Base-by-base conservation (phyloP, 2,888 invertebrate genomes). In the Phania funesta region DNA sequence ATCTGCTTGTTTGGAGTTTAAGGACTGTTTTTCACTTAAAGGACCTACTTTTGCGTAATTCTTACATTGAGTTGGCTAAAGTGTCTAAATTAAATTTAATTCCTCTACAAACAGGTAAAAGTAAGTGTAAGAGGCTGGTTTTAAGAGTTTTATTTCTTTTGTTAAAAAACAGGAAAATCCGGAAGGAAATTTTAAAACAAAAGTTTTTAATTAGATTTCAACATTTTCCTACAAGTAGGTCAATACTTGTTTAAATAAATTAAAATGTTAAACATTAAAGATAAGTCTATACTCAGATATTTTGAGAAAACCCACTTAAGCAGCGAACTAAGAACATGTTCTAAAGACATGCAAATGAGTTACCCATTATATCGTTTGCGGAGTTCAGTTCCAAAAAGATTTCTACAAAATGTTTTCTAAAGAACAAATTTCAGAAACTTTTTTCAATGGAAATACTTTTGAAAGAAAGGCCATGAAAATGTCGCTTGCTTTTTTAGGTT, bases 41-140 rank as follows among this genome's bases (percentile, higher is more conserved):
- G 74, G 65, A 78, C 74, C 74, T 73, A 82, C 74, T 74, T 78
- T 74, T 58, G 44, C 35, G 38, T 78, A 67, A 74, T 64, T 82
- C 68, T 65, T 60, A 58, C 58, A 82, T 75, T 60, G 52, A 78
- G 74, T 78, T 82, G 54, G 64, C 70, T 65, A 38, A 70, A 82
- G 78, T 78, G 68, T 78, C 44, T 78, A 64, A 78, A 78, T 78
- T 74, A 74, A 78, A 74, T 78, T 70, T 75, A 74, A 65, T 74
- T 62, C 73, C 44, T 38, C 64, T 46, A 54, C 65, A 60, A 38
- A 67, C 38, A 50, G 16, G 56, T 50, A 56, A 44, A 41, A 26
- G 16, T n/a, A 58, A 20, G 32, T 65, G 52, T 46, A 38, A 35
- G 38, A 44, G 35, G 20, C n/a, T 32, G 56, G 22, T 29, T 44